Percentiles rank a stretch among this genome's conserved stretches.
Conservation (phyloP, 2,888 invertebrate genomes). For the Eudasyphora cyanicolor region DNA sequence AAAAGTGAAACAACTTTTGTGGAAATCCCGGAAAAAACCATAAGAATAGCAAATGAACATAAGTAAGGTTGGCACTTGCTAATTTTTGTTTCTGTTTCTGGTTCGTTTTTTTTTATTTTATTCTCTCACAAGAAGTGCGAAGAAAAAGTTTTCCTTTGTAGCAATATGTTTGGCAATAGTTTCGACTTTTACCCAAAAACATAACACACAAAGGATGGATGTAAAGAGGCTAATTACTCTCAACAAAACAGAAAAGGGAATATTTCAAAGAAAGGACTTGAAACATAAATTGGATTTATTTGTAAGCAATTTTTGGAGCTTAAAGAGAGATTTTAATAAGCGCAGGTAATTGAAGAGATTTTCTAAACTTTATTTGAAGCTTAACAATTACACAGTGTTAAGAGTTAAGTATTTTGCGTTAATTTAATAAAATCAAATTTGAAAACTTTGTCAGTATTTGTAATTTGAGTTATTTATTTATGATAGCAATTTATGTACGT, state of each 20-base stretch:
- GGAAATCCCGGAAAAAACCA: slow-evolving; percentile 20
- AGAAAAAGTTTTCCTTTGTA: background rate
- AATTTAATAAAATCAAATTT: too few species aligned
- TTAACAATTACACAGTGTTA: too few species aligned
- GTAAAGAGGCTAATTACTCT: background rate
- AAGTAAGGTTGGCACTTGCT: slow-evolving; percentile 37
- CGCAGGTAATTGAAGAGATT: too few species aligned
- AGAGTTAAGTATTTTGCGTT: too few species aligned
- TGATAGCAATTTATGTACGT: too few species aligned
- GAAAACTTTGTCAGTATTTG: too few species aligned
- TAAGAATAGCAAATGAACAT: slow-evolving; percentile 40
- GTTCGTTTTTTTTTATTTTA: background rate
- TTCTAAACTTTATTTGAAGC: too few species aligned
- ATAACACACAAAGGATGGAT: background rate
- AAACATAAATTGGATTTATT: background rate
- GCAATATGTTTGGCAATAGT: background rate
- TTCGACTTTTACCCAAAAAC: background rate
- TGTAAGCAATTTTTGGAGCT: background rate
- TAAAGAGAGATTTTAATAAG: too few species aligned
- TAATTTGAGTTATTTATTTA: too few species aligned
- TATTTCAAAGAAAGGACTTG: background rate
- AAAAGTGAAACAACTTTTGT: slow-evolving; percentile 45
- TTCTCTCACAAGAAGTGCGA: background rate
- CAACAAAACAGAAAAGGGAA: background rate
- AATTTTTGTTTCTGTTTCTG: background rate